Evolutionary conservation across 2,113 vertebrate genomes (phyloP), one percentile per base, ranked within the genome.

Genomic region (Tichodroma muraria): DNA sequence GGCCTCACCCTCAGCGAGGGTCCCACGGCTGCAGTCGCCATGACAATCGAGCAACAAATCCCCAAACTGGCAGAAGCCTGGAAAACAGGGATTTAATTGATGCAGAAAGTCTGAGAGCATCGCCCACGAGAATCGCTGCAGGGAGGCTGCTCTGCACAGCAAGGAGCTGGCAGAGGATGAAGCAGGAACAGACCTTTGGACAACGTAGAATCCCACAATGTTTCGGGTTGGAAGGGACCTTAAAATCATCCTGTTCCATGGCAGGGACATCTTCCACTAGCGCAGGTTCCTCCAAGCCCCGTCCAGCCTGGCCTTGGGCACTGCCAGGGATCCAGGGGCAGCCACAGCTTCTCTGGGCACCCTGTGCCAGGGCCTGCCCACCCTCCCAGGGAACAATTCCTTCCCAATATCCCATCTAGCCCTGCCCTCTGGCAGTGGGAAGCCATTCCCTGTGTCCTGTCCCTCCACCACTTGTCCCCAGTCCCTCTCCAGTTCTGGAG

Each of bases 321-420:
- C 9, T 75, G 0, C 44, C 69, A 60, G 52, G 69, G 44, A 57
- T 73, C 11, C 69, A 84, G 69, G 69, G 33, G 15, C 60, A 60
- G 38, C 44, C 69, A 30, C 60, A 52, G 45, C 12, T 80, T 0
- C 52, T 65, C 73, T 40, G 64, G 56, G 15, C 33, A 70, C 8
- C 8, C 52, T 50, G 61, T 31, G 71, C 82, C 83, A 52, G 44
- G 61, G 25, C 24, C n/a, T 64, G 0, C 1, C 6, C 57, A 49
- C 20, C 25, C 49, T 64, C 9, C 0, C 21, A 57, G 59, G 10
- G 30, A n/a, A 10, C 5, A 40, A 73, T 65, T 73, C 15, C 52
- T 13, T 0, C 33, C 33, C 45, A 27, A 11, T 9, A 20, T 66
- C 60, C 52, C 60, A 80, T 3, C 59, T 0, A 52, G 0, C 1